Evolutionary conservation across 2,113 vertebrate genomes (phyloP), one percentile per base, ranked within the genome.

Genomic region (Coracopsis vasa): DNA sequence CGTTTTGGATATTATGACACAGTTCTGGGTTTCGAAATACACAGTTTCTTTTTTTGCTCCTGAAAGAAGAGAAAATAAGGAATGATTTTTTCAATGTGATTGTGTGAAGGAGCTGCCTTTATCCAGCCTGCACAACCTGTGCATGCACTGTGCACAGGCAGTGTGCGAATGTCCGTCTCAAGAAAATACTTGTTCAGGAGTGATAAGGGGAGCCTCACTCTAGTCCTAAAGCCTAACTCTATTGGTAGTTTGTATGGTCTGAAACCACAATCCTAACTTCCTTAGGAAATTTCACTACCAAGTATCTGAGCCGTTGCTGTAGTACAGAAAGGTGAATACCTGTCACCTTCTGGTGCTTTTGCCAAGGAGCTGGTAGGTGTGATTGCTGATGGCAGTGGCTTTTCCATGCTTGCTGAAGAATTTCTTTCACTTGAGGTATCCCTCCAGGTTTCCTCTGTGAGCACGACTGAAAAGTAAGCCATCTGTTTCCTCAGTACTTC

Each of bases 101-200:
- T 28, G 9, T 60, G 51, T 81, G 54, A 47, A 64, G 27, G 23
- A 86, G 19, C 39, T 64, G 45, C 37, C 11, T 2, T 56, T 58
- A 7, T 39, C 35, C 35, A 56, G 61, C 16, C 29, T 25, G 35
- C 5, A 11, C 58, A 80, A 58, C 8, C 11, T 58, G 39, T 31
- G 11, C 0, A 1, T 44, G 51, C 9, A 4, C 21, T 29, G 3
- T 5, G 3, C 0, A 1, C 50, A 29, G 60, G 70, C 56, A 12
- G 9, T 6, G 11, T 74, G 41, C 58, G 7, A 65, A 61, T 2
- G 4, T 67, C 39, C 2, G 1, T 67, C 77, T 79, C n/a, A 7
- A 23, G 48, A 56, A 51, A 44, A 21, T 21, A 14, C 35, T 64
- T 72, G 14, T 24, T 83, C 47, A n/a, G 39, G 60, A 74, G 37